phyloP scores from a whole-genome alignment of 1,140 invertebrate species.

The Eufriesea mexicana region DNA sequence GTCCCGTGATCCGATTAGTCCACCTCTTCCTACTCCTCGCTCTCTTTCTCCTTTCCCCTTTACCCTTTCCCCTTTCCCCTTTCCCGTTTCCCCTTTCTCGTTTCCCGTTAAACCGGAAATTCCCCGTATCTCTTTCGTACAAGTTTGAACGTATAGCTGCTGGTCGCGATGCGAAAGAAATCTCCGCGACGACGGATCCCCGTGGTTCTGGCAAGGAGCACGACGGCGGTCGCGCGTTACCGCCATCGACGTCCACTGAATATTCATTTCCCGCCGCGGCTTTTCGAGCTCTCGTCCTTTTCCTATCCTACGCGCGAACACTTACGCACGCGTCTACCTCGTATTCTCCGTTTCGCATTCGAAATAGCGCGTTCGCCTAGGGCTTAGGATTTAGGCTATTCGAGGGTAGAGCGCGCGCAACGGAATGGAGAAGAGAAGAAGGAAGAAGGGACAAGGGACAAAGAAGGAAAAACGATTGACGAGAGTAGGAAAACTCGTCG shows the following conservation, averaged over 20 bases:
- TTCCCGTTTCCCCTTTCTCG: no score
- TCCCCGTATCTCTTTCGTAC: background rate
- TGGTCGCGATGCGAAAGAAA: background rate
- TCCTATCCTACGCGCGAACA: background rate
- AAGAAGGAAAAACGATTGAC: background rate
- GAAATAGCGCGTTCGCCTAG: no score
- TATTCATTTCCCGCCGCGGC: conserved; percentile 28
- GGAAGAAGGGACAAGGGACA: background rate
- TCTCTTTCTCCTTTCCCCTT: conserved; percentile 20
- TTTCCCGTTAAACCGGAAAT: conserved; percentile 5
- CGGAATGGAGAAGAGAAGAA: background rate
- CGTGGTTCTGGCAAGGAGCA: no score
- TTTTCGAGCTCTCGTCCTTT: background rate
- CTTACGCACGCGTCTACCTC: background rate
- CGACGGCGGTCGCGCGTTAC: no score
- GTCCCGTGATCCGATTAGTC: conserved; percentile 55
- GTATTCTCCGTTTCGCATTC: background rate
- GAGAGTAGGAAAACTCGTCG: background rate
- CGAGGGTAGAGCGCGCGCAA: background rate
- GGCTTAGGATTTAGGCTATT: no score
- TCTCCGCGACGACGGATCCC: no score
- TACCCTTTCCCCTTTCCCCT: no score
- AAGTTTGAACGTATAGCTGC: no score
- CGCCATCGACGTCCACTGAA: conserved; percentile 23
- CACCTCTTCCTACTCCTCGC: conserved; percentile 31